Evolutionary conservation across 2,113 vertebrate species (phyloP), one percentile per base, ranked within the genome.

Genomic region (Elachura formosa): DNA sequence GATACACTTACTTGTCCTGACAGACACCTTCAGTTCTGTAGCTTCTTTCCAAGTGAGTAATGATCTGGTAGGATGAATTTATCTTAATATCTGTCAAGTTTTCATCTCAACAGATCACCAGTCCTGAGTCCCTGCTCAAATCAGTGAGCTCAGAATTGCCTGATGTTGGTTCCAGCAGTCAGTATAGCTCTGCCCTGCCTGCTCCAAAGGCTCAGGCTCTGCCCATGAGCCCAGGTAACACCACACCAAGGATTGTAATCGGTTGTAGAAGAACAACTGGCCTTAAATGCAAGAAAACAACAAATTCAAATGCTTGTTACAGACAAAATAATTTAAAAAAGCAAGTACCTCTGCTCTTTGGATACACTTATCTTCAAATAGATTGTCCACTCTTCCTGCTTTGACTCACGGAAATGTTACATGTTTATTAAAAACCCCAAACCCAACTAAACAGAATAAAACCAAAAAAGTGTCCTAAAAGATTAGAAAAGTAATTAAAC

Each of bases 81-180:
- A 62, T 59, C 64, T 58, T 33, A 83, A 24, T 40, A 89, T 7
- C 40, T 52, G 59, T 26, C 20, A 88, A 66, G 41, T 28, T 85
- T 86, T 46, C 56, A 84, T 94, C 94, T 96, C 95, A 97, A 94
- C 96, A 97, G 89, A 97, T 95, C 95, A 89, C 95, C 92, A 95
- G 40, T 83, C 87, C 40, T 33, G 40, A 46, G 45, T 49, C 73
- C 78, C 58, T 48, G 73, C 73, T 89, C 78, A 73, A 73, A 46
- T 46, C 75, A 25, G 59, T 73, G 26, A 67, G 89, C 83, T 92
- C 89, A n/a, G 76, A 67, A 71, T 4, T 48, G 56, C 7, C 19
- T 16, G 28, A 25, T 0, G 49, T 92, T 97, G 96, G 95, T 95
- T 97, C 96, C 96, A 97, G 93, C 96, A 96, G 87, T 78, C 76